Evolutionary conservation across 1,140 invertebrate genomes (phyloP).

Genomic region (Hyphantria cunea): DNA sequence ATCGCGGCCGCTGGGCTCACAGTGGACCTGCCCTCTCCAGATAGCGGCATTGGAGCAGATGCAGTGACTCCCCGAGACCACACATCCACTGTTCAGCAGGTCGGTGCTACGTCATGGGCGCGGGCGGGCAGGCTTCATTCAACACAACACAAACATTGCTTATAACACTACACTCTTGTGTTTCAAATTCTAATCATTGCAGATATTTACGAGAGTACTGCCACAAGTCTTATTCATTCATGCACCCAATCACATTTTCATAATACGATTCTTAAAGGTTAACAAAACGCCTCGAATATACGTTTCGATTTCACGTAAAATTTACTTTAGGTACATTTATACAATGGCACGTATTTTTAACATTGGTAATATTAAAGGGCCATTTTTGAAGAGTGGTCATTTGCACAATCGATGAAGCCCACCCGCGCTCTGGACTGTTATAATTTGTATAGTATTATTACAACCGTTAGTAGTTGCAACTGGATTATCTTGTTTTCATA

Average conservation of each 20-base stretch:
- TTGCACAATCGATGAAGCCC: conserved; percentile 50
- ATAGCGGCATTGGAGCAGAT: conserved; percentile 95
- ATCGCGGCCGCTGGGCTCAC: conserved; percentile 88
- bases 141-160: conserved; percentile 30
- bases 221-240: conserved; percentile 16
- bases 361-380: conserved; percentile 1
- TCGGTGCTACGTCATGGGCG: conserved; percentile 79
- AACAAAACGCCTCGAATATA: neutral
- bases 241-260: conserved; percentile 12
- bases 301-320: too few species aligned
- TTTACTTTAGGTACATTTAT: conserved; percentile 36
- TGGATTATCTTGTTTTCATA: too few species aligned
- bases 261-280: neutral
- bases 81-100: conserved; percentile 92
- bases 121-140: conserved; percentile 62
- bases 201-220: conserved; percentile 5
- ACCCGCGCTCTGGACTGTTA: conserved; percentile 57
- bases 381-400: conserved; percentile 24
- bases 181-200: conserved; percentile 18
- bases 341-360: conserved; percentile 25
- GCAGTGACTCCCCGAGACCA: conserved; percentile 94
- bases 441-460: neutral
- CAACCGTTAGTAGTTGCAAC: too few species aligned
- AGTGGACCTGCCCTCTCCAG: conserved; percentile 95
- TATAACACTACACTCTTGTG: conserved; percentile 23